Evolutionary conservation across 2,888 invertebrate genomes (phyloP).

Genomic region (Dromius quadrimaculatus): DNA sequence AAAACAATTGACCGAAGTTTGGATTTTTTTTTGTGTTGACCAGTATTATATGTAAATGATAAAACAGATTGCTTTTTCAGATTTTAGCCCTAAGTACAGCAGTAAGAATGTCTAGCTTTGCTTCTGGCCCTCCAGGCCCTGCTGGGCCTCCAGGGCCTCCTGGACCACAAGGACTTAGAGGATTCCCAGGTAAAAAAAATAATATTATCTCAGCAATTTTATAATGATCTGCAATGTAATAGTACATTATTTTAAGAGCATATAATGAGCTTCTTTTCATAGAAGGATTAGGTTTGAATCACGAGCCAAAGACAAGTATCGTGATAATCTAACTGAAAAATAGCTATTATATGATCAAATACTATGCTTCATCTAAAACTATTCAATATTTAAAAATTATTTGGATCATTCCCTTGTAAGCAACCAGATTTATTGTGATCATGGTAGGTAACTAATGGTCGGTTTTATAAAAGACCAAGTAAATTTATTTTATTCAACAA

Average conservation of each 20-base stretch:
- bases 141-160: constrained; percentile 67
- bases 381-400: too few relatives aligned
- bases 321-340: not conserved
- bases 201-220: too few relatives aligned
- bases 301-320: not conserved
- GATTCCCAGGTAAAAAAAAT: constrained; percentile 65
- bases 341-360: not conserved
- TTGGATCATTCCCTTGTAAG: too few relatives aligned
- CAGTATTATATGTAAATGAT: not conserved
- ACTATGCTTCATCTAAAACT: too few relatives aligned
- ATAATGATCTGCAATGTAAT: not conserved
- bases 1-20: too few relatives aligned
- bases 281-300: not conserved
- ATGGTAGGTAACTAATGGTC: too few relatives aligned
- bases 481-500: too few relatives aligned
- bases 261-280: not conserved
- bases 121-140: constrained; percentile 69
- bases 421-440: too few relatives aligned
- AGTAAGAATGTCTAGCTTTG: constrained; percentile 68
- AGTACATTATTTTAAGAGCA: too few relatives aligned
- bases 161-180: constrained; percentile 65
- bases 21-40: too few relatives aligned
- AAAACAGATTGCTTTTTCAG: constrained; percentile 62
- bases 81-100: constrained; percentile 69
- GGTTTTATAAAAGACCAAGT: too few relatives aligned